These are phyloP conservation scores for Rhopalosiphum maidis DNA, from an alignment of 1,140 invertebrate genomes.

Conservation along the genomic window DNA sequence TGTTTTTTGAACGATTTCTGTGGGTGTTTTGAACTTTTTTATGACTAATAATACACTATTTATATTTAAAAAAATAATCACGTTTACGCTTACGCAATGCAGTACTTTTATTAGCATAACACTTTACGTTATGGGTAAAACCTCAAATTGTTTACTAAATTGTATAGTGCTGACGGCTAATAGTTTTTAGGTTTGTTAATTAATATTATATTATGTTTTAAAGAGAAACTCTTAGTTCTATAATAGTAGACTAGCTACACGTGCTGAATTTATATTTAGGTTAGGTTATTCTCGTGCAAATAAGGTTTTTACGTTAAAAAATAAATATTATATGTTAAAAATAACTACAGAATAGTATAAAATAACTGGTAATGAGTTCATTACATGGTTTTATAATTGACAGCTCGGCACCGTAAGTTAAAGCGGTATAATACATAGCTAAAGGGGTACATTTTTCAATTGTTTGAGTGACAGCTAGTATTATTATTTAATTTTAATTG, in stretches of 20 bases:
- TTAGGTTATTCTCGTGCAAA: no score
- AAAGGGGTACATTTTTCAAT: not conserved
- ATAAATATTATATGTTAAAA: not conserved
- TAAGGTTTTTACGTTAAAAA: not conserved
- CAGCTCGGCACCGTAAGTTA: not conserved
- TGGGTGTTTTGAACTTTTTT: not conserved
- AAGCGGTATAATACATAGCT: not conserved
- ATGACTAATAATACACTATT: not conserved
- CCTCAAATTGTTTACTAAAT: not conserved
- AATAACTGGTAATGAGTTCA: not conserved
- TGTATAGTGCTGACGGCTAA: not conserved
- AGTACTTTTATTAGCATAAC: not conserved
- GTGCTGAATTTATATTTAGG: not conserved
- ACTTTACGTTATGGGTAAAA: not conserved
- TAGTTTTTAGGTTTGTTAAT: slow-evolving; percentile 19
- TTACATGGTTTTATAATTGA: not conserved
- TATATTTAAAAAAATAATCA: not conserved
- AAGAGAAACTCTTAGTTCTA: not conserved
- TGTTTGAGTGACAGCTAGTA: not conserved
- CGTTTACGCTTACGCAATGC: not conserved
- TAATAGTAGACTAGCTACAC: not conserved
- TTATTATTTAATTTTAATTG: not conserved
- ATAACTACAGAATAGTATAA: not conserved
- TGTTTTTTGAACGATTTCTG: not conserved
- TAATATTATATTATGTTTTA: not conserved